Evolutionary conservation across 2,797 vertebrate species (phyloP).

Genomic region (Dallia pectoralis): DNA sequence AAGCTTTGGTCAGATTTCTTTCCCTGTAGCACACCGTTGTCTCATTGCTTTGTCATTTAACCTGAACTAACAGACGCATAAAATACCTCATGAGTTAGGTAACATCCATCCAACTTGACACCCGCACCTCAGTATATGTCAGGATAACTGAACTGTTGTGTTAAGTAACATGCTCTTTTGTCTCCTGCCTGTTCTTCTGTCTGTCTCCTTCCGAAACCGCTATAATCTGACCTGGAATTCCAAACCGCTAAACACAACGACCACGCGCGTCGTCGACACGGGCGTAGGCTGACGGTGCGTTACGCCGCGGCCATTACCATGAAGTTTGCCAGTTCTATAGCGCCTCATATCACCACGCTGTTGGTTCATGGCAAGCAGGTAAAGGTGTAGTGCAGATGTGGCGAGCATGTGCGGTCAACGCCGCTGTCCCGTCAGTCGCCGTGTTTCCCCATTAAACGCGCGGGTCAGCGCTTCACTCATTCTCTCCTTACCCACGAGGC

Average conservation of each 20-base stretch:
- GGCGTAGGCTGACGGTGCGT: conserved; percentile 89
- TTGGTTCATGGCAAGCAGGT: conserved; percentile 99
- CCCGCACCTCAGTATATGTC: background rate
- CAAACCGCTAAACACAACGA: conserved; percentile 6
- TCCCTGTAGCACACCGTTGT: conserved; percentile 21
- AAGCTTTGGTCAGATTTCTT: conserved; percentile 91
- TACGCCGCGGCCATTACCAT: conserved; percentile 85
- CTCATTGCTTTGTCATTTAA: conserved; percentile 15
- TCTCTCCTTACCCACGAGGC: background rate
- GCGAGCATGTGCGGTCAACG: conserved; percentile 58
- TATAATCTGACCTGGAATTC: conserved; percentile 40
- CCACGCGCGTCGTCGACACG: background rate
- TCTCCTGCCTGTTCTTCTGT: conserved; percentile 28
- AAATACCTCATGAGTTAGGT: background rate
- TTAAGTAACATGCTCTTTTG: background rate
- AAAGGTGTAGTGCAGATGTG: conserved; percentile 59
- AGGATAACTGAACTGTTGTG: background rate
- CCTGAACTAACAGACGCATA: background rate
- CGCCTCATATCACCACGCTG: conserved; percentile 94
- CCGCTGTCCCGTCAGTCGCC: conserved; percentile 37
- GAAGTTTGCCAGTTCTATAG: conserved; percentile 93
- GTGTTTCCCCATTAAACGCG: background rate
- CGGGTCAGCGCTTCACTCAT: conserved; percentile 2
- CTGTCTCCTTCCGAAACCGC: conserved; percentile 21
- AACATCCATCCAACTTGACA: background rate